These are phyloP conservation scores for Cnemophilus loriae DNA, from an alignment of 2,113 vertebrate species.

Conservation along the genomic window DNA sequence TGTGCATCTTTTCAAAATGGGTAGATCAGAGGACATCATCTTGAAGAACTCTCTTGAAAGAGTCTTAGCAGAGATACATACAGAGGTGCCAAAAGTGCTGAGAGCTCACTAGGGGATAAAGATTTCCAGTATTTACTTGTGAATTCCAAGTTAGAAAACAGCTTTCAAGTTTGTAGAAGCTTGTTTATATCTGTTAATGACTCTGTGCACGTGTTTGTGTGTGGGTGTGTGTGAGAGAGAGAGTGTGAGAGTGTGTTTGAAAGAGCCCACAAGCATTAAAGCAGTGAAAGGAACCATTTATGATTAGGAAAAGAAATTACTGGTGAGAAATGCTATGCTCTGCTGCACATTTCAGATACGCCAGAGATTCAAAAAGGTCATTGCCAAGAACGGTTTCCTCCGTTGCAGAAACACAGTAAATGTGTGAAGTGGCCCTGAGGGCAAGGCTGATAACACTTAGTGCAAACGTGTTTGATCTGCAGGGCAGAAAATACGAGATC, in stretches of 20 bases:
- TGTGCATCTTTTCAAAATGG: neutral
- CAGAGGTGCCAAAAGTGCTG: neutral
- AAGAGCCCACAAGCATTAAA: neutral
- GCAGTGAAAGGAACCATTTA: neutral
- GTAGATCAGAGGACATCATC: neutral
- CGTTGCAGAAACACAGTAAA: neutral
- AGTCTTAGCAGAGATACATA: neutral
- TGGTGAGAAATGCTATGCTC: neutral
- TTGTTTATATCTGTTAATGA: neutral
- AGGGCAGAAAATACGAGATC: neutral
- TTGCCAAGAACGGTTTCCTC: neutral
- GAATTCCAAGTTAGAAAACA: neutral
- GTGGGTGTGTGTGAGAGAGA: neutral
- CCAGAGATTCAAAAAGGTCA: constrained; percentile 1
- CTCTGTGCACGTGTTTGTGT: neutral
- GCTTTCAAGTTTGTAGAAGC: neutral
- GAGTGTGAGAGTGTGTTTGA: neutral
- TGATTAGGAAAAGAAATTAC: neutral
- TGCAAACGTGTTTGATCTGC: neutral
- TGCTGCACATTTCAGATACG: neutral
- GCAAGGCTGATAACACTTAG: neutral
- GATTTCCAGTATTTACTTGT: neutral
- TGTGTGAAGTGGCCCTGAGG: neutral
- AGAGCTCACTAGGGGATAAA: neutral
- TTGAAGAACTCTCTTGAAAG: neutral